These are phyloP conservation scores for Parapristionchus giblindavisi DNA, from an alignment of 2,888 invertebrate genomes.

Conservation along the genomic window DNA sequence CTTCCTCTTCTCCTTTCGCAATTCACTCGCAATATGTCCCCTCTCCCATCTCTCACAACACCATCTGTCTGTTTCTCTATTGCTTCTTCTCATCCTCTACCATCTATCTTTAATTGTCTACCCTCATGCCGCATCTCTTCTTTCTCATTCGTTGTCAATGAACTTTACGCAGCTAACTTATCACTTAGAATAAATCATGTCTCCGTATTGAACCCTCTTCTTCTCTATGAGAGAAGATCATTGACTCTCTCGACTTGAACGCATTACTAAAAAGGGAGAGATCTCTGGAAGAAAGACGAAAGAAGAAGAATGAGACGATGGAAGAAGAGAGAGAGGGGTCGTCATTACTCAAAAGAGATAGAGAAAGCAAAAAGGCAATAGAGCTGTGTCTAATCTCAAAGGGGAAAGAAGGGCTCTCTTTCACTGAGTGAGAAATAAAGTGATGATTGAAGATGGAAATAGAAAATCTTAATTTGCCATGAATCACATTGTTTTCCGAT, in stretches of 20 bases:
- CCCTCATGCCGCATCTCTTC: slow-evolving; percentile 18
- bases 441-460: slow-evolving; percentile 41
- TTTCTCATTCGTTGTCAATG: background rate
- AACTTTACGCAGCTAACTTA: slow-evolving; percentile 13
- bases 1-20: background rate
- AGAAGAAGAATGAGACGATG: background rate
- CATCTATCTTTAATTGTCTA: slow-evolving; percentile 23
- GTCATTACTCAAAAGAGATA: slow-evolving; percentile 37
- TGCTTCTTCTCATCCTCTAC: slow-evolving; percentile 19
- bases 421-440: too few relatives aligned
- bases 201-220: background rate
- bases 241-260: background rate
- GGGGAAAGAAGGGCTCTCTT: too few relatives aligned
- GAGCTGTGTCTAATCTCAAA: slow-evolving; percentile 24
- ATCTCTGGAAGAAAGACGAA: background rate
- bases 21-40: background rate
- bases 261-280: slow-evolving; percentile 24
- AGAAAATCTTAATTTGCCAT: too few relatives aligned
- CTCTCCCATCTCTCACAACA: slow-evolving; percentile 13
- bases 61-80: slow-evolving; percentile 21
- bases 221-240: background rate
- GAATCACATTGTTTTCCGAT: too few relatives aligned
- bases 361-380: slow-evolving; percentile 9
- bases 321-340: slow-evolving; percentile 10
- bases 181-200: background rate